Percentiles rank a stretch among this genome's conserved stretches.
These are phyloP conservation scores for Melitaea cinxia DNA, from an alignment of 1,140 invertebrate genomes.

Conservation along the genomic window DNA sequence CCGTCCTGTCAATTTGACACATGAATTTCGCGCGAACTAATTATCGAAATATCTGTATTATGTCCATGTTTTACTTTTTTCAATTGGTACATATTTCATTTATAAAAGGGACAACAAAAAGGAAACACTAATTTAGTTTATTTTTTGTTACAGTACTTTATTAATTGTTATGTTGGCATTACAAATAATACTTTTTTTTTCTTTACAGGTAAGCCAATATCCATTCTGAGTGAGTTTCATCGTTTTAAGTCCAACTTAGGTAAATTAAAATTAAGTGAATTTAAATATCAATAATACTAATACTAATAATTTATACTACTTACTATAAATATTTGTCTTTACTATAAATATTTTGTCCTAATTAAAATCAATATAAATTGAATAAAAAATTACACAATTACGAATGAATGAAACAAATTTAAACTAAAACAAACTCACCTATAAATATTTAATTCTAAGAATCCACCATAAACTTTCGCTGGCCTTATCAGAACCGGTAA, in stretches of 20 bases:
- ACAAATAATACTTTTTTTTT: constrained; percentile 17
- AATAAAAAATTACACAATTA: too few relatives aligned
- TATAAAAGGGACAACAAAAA: background rate
- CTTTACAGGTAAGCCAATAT: constrained; percentile 42
- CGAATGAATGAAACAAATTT: too few relatives aligned
- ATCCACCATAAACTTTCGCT: too few relatives aligned
- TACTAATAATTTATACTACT: too few relatives aligned
- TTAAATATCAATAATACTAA: too few relatives aligned
- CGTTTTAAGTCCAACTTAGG: background rate
- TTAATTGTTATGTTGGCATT: background rate
- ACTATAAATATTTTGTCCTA: too few relatives aligned
- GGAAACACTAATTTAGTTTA: background rate
- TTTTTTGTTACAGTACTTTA: background rate
- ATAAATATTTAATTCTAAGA: too few relatives aligned
- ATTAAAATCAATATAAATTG: too few relatives aligned
- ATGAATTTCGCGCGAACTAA: constrained; percentile 70
- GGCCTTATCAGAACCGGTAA: too few relatives aligned
- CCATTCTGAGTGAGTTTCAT: background rate
- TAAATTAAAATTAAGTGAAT: too few relatives aligned
- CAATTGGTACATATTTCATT: background rate
- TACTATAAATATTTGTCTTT: too few relatives aligned
- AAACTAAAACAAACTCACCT: too few relatives aligned
- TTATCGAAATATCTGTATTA: constrained; percentile 50
- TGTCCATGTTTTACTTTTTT: constrained; percentile 5
- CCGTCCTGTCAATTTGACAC: constrained; percentile 39